Evolutionary conservation across 2,797 vertebrate species (phyloP), one percentile per base, ranked within the genome.

Genomic region (Bradypodion ventrale): DNA sequence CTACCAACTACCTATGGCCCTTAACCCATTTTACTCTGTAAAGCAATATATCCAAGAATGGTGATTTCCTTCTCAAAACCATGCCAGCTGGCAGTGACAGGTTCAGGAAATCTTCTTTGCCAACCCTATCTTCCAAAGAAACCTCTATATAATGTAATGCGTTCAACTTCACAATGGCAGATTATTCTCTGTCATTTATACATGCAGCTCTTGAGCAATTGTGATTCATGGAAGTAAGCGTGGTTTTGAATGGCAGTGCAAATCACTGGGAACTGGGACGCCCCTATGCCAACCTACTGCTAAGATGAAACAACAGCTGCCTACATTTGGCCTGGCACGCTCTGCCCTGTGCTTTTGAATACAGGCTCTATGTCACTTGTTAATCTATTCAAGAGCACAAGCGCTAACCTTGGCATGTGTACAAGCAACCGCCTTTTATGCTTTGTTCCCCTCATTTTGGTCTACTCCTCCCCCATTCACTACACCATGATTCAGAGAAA

Each of bases 401-500:
- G 90, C 83, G 86, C 66, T 77, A 76, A 83, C 0, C 0, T 77
- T 83, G 1, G 52, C 84, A 66, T 13, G 32, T 3, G 1, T 83
- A 91, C 81, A 83, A 52, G 78, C 83, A 32, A 56, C 82, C 12
- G n/a, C 5, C 0, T 88, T 91, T 91, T 75, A 62, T 91, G 82
- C 75, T 91, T 89, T 78, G 16, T 89, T n/a, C n/a, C n/a, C n/a
- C n/a, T n/a, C n/a, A n/a, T 87, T 91, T 89, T 69, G 68, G 87
- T 91, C 90, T 86, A 56, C 40, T 85, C 52, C 27, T 56, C 12
- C 7, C 49, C 87, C 84, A 73, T 68, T 92, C 82, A 75, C 66
- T 80, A 82, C 89, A 85, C 82, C 78, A 32, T 74, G 82, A 68
- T 63, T 90, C 84, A 62, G 32, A 74, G 81, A 84, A 86, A 66